Conservation (phyloP, 2,797 vertebrate species). For the Syncerus caffer region DNA sequence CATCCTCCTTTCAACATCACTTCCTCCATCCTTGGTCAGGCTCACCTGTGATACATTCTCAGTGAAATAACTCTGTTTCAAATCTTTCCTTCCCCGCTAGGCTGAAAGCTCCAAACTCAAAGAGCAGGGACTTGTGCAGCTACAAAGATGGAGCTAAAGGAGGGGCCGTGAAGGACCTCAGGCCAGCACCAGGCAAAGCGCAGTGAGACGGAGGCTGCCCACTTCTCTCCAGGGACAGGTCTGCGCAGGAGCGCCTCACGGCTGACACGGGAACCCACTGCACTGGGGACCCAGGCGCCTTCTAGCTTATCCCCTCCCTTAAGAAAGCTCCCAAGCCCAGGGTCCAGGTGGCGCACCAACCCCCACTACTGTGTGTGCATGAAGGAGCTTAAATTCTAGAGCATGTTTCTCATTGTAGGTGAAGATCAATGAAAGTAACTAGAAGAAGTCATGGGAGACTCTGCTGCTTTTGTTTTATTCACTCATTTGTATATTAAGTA, state of each 20-base stretch:
- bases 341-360: too few relatives aligned
- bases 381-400: not conserved
- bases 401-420: not conserved
- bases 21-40: not conserved
- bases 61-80: not conserved
- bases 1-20: not conserved
- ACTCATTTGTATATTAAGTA: too few relatives aligned
- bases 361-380: rapidly evolving
- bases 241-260: not conserved
- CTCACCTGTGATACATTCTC: not conserved
- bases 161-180: rapidly evolving
- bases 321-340: too few relatives aligned
- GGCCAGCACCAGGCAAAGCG: rapidly evolving
- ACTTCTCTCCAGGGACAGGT: rapidly evolving
- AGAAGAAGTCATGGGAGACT: too few relatives aligned
- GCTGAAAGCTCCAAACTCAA: not conserved
- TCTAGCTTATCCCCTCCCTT: not conserved
- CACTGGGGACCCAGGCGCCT: not conserved
- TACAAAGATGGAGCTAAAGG: too few relatives aligned
- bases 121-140: too few relatives aligned
- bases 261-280: too few relatives aligned
- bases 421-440: too few relatives aligned
- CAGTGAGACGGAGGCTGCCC: not conserved
- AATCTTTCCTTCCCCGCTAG: too few relatives aligned
- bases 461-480: not conserved